These are phyloP conservation scores for Hydriomena furcata DNA, from an alignment of 2,888 invertebrate species.

Conservation along the genomic window DNA sequence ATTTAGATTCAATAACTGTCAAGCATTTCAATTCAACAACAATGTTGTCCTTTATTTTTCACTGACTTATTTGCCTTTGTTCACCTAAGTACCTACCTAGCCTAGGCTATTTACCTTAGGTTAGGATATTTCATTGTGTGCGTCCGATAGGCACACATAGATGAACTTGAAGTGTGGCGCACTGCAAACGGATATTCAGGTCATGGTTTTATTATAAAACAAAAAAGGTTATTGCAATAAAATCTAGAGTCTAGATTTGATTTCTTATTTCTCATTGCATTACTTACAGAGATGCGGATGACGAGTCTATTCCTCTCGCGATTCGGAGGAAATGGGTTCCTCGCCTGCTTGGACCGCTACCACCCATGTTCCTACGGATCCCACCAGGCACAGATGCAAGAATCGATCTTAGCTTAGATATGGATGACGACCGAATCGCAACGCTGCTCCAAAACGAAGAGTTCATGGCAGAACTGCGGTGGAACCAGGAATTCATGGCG, in stretches of 20 bases:
- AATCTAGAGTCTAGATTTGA: too few species aligned
- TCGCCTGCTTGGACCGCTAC: constrained; percentile 89
- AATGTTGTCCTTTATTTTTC: background rate
- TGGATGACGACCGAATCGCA: constrained; percentile 94
- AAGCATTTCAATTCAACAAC: too few species aligned
- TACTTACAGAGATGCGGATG: constrained; percentile 69
- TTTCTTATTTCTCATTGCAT: too few species aligned
- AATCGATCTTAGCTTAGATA: constrained; percentile 80
- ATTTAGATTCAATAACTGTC: constrained; percentile 14
- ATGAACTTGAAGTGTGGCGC: too few species aligned
- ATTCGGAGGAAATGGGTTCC: constrained; percentile 89
- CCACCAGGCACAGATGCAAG: constrained; percentile 76
- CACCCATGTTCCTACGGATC: constrained; percentile 90
- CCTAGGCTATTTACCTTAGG: too few species aligned
- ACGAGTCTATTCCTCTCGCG: constrained; percentile 72
- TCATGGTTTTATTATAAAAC: too few species aligned
- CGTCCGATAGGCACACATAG: too few species aligned
- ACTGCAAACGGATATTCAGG: too few species aligned
- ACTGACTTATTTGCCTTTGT: background rate
- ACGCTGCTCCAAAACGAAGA: constrained; percentile 95
- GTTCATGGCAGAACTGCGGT: constrained; percentile 92
- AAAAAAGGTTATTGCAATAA: too few species aligned
- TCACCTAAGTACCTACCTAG: background rate
- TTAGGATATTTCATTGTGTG: too few species aligned
- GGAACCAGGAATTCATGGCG: constrained; percentile 94